Conservation (phyloP, 1,140 invertebrate genomes). For the Trichonephila clavipes region DNA sequence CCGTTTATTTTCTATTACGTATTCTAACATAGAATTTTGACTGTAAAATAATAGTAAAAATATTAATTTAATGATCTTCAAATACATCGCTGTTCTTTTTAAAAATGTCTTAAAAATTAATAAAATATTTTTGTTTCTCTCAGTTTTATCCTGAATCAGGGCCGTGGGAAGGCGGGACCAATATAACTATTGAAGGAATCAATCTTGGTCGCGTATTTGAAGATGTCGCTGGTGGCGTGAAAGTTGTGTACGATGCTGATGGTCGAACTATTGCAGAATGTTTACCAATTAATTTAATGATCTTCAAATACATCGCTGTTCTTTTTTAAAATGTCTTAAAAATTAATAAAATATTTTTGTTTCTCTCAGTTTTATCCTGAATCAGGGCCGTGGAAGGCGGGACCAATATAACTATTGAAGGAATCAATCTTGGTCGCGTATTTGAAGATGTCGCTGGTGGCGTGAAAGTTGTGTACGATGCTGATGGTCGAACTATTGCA, state of each 20-base stretch:
- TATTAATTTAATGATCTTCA: no score
- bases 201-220: constrained; percentile 97
- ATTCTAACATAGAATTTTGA: no score
- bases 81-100: no score
- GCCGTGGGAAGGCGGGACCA: constrained; percentile 91
- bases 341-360: background rate
- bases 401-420: constrained; percentile 96
- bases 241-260: constrained; percentile 83
- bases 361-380: constrained; percentile 83
- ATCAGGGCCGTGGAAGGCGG: constrained; percentile 87
- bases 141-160: constrained; percentile 83
- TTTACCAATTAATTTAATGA: no score
- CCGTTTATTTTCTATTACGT: no score
- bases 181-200: constrained; percentile 95
- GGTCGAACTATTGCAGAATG: constrained; percentile 77
- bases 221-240: constrained; percentile 94
- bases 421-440: constrained; percentile 96
- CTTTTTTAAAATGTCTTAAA: no score
- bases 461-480: constrained; percentile 86
- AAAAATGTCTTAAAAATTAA: no score
- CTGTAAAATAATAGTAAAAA: no score
- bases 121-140: background rate
- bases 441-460: constrained; percentile 95
- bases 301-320: no score
- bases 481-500: constrained; percentile 77